A percentile compares a stretch with the other conserved stretches of the same genome.
Evolutionary conservation across 92 coral and sea anemone genomes (phyloP).

Genomic region (Parazoanthus atlanticus): DNA sequence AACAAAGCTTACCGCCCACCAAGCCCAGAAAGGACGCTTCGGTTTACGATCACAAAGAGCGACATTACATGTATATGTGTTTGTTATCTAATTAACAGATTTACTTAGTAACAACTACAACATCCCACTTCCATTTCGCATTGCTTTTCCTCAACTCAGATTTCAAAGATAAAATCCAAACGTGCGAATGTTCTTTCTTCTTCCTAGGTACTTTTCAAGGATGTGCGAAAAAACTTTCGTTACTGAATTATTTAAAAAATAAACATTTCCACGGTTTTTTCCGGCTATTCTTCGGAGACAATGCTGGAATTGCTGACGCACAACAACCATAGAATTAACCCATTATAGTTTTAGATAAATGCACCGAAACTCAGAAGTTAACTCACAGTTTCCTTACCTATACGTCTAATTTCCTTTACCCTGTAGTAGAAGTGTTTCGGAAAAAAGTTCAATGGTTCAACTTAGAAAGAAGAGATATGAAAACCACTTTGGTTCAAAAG

Average conservation of each 20-base stretch:
- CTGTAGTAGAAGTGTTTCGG: neutral
- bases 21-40: neutral
- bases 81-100: neutral
- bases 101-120: constrained; percentile 19
- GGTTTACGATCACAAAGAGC: constrained; percentile 12
- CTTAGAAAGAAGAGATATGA: neutral
- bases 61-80: neutral
- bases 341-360: neutral
- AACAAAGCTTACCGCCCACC: neutral
- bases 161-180: constrained; percentile 18
- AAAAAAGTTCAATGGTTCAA: neutral
- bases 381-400: neutral
- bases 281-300: neutral
- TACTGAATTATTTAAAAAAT: too few species aligned
- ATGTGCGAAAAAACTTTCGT: neutral
- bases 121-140: neutral
- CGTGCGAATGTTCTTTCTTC: neutral
- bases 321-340: neutral
- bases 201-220: neutral
- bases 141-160: neutral
- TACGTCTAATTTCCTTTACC: too few species aligned
- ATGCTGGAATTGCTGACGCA: neutral
- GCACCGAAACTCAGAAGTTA: neutral
- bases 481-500: too few species aligned
- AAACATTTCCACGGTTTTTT: neutral